Percentiles rank a stretch among this genome's conserved stretches.
phyloP scores from a whole-genome alignment of 2,797 vertebrate species.

The Hydrocynus forskahlii region DNA sequence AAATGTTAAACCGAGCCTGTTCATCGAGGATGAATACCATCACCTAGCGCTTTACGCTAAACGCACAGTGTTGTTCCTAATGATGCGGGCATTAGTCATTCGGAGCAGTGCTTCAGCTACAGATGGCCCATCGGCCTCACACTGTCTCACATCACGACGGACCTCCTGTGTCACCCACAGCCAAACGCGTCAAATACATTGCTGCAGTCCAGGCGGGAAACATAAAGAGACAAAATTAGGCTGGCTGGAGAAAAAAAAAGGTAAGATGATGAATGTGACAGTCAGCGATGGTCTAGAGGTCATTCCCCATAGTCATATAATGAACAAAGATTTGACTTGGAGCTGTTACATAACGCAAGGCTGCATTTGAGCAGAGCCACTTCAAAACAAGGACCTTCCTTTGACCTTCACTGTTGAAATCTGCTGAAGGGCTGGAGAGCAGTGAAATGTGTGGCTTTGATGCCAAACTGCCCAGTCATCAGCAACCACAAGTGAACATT shows the following conservation, averaged over 20 bases:
- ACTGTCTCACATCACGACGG: slow-evolving; percentile 43
- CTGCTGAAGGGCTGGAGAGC: background rate
- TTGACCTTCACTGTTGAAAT: slow-evolving; percentile 33
- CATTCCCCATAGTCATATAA: slow-evolving; percentile 12
- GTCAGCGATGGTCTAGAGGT: slow-evolving; percentile 27
- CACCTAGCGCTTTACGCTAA: slow-evolving; percentile 13
- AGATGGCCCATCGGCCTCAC: slow-evolving; percentile 36
- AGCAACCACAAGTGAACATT: background rate
- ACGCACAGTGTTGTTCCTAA: slow-evolving; percentile 25
- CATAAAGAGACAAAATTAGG: slow-evolving; percentile 30
- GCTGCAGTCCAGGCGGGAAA: background rate
- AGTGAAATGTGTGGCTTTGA: background rate
- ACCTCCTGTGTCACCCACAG: slow-evolving; percentile 41
- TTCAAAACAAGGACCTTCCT: slow-evolving; percentile 22
- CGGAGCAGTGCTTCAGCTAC: slow-evolving; percentile 38
- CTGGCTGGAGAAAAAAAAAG: slow-evolving; percentile 13
- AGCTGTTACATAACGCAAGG: background rate
- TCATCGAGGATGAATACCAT: slow-evolving; percentile 38
- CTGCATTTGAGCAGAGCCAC: background rate
- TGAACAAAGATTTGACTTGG: slow-evolving; percentile 1
- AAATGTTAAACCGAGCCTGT: slow-evolving; percentile 57
- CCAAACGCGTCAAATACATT: slow-evolving; percentile 12
- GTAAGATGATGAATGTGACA: slow-evolving; percentile 37
- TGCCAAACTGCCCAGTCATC: slow-evolving; percentile 14
- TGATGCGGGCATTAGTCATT: slow-evolving; percentile 50